A percentile compares a stretch with the other conserved stretches of the same genome.
Conservation (phyloP, 2,888 invertebrate species). For the Xanthia togata region DNA sequence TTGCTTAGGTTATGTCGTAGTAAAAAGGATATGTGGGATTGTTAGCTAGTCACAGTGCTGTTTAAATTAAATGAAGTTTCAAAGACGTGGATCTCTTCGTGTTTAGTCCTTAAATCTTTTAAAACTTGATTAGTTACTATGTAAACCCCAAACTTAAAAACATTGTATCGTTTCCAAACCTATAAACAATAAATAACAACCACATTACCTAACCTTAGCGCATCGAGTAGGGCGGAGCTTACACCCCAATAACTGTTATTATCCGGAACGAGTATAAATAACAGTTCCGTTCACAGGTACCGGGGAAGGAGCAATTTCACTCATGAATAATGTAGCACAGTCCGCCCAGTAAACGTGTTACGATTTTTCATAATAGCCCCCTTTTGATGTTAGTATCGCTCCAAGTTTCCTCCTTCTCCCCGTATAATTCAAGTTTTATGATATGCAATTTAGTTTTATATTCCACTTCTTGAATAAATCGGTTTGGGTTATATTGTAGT, state of each 20-base stretch:
- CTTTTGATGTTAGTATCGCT: constrained; percentile 81
- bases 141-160: constrained; percentile 6
- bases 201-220: constrained; percentile 67
- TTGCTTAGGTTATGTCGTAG: background rate
- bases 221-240: constrained; percentile 75
- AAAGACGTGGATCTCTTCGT: background rate
- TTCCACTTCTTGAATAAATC: constrained; percentile 67
- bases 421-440: constrained; percentile 79
- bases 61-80: background rate
- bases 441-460: constrained; percentile 84
- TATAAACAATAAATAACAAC: constrained; percentile 55
- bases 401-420: constrained; percentile 62
- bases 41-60: background rate
- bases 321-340: constrained; percentile 87
- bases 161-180: constrained; percentile 20
- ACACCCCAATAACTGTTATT: constrained; percentile 80
- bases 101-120: background rate
- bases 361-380: constrained; percentile 89
- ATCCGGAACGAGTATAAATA: constrained; percentile 82
- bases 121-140: background rate
- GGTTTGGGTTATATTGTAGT: constrained; percentile 56
- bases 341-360: constrained; percentile 89
- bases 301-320: constrained; percentile 82
- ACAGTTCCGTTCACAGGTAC: constrained; percentile 79
- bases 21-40: background rate